phyloP scores from a whole-genome alignment of 2,797 vertebrate genomes.

The Emydoidea blandingii region DNA sequence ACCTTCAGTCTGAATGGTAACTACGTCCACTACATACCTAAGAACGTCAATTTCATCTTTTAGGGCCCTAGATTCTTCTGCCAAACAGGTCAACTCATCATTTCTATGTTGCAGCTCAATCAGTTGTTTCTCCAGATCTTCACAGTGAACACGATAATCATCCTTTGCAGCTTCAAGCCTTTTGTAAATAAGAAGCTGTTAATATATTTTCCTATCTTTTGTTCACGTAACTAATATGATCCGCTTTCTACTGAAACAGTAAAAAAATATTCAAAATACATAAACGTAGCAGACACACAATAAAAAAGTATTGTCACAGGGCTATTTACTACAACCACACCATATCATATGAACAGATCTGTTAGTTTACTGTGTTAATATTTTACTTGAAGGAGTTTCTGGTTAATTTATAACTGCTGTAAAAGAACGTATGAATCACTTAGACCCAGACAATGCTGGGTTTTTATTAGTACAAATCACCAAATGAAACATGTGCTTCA shows the following conservation, averaged over 20 bases:
- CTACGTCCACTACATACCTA: slow-evolving; percentile 80
- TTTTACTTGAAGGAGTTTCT: not conserved
- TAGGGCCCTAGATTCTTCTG: slow-evolving; percentile 94
- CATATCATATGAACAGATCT: not conserved
- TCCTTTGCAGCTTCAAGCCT: slow-evolving; percentile 98
- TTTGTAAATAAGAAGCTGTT: slow-evolving; percentile 20
- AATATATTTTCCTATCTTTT: not conserved
- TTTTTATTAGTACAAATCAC: not conserved
- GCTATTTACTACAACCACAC: not conserved
- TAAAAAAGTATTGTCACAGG: not conserved
- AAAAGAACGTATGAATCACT: not conserved
- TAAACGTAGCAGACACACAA: not conserved
- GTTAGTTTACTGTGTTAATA: not conserved
- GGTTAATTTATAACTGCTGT: not conserved
- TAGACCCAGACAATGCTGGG: not conserved
- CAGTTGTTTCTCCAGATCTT: slow-evolving; percentile 95
- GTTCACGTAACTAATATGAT: not conserved
- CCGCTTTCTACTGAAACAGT: not conserved
- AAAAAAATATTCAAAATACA: not conserved
- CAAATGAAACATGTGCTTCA: not conserved
- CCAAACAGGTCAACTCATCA: slow-evolving; percentile 93
- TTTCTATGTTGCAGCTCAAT: slow-evolving; percentile 96
- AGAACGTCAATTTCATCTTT: slow-evolving; percentile 97
- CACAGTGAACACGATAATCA: slow-evolving; percentile 98
- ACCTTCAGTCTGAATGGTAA: not conserved